phyloP scores from a whole-genome alignment of 2,888 invertebrate species.

The Mythimna loreyi region DNA sequence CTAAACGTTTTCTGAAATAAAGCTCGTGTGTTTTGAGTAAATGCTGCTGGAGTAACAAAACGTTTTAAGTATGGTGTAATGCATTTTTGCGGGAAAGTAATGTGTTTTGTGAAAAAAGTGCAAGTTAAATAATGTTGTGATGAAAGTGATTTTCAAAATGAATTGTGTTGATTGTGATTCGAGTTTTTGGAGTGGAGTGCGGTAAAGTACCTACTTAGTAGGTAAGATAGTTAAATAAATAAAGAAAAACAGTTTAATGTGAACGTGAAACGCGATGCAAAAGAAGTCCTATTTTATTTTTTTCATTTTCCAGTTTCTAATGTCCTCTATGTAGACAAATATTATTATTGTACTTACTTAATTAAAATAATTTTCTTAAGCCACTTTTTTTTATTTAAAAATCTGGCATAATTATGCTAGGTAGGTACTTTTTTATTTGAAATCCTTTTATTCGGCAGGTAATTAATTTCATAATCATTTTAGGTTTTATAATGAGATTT shows the following conservation, averaged over 20 bases:
- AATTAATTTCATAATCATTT: background rate
- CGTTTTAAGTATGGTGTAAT: conserved; percentile 23
- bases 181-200: conserved; percentile 29
- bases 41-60: conserved; percentile 23
- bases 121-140: conserved; percentile 7
- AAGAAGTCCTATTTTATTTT: no score
- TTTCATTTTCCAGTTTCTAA: no score
- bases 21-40: background rate
- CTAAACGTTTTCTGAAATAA: background rate
- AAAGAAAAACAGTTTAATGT: no score
- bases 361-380: no score
- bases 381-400: no score
- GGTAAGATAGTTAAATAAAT: no score
- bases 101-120: conserved; percentile 29
- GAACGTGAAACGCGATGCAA: no score
- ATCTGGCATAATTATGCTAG: no score
- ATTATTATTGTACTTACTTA: no score
- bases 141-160: conserved; percentile 13
- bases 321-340: no score
- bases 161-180: conserved; percentile 37
- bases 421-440: no score
- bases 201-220: conserved; percentile 42
- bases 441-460: no score
- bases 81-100: conserved; percentile 40
- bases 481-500: background rate